These are phyloP conservation scores for Drosophila lacteicornis DNA, from an alignment of 1,140 invertebrate species.

Conservation along the genomic window DNA sequence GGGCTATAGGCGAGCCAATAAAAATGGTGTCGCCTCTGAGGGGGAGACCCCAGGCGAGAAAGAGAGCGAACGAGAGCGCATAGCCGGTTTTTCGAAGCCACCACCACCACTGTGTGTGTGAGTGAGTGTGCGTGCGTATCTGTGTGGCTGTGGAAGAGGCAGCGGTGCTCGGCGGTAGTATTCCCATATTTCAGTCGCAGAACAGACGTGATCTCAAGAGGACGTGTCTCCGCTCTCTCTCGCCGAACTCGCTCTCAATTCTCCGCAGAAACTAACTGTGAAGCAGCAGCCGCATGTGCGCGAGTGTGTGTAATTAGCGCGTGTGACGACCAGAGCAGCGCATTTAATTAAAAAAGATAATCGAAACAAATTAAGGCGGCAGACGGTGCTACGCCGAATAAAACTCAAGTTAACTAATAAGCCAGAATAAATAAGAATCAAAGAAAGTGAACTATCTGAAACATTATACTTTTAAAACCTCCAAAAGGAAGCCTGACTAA, in stretches of 20 bases:
- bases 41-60: slow-evolving; percentile 13
- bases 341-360: slow-evolving; percentile 80
- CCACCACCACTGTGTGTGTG: slow-evolving; percentile 45
- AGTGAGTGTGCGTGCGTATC: slow-evolving; percentile 22
- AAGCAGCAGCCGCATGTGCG: slow-evolving; percentile 10
- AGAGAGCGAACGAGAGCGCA: slow-evolving; percentile 29
- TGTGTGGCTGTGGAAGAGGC: slow-evolving; percentile 18
- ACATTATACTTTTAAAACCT: neutral
- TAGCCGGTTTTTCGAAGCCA: slow-evolving; percentile 62
- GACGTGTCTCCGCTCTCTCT: slow-evolving; percentile 73
- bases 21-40: slow-evolving; percentile 72
- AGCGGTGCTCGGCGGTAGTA: slow-evolving; percentile 32
- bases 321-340: slow-evolving; percentile 65
- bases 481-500: neutral
- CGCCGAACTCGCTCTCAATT: slow-evolving; percentile 8
- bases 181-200: slow-evolving; percentile 72
- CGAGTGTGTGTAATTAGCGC: slow-evolving; percentile 40
- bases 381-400: slow-evolving; percentile 54
- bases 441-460: slow-evolving; percentile 9
- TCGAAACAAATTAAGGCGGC: slow-evolving; percentile 73
- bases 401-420: slow-evolving; percentile 29
- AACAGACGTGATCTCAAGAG: slow-evolving; percentile 84
- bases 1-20: slow-evolving; percentile 63
- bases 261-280: slow-evolving; percentile 6
- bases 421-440: neutral